Evolutionary conservation across 2,113 vertebrate species (phyloP).

Genomic region (Mungos mungo): DNA sequence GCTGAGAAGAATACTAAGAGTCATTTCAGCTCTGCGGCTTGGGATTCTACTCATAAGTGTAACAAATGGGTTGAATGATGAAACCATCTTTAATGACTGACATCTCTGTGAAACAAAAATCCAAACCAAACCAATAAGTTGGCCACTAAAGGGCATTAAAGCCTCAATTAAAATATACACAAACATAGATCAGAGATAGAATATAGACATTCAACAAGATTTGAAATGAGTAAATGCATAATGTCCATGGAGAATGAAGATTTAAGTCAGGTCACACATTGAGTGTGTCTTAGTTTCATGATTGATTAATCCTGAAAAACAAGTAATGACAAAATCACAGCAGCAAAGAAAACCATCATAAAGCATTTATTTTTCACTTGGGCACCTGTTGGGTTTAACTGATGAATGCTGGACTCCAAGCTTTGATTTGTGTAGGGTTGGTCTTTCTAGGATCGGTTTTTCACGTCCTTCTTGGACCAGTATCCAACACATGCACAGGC

Average conservation of each 20-base stretch:
- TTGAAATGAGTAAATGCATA: neutral
- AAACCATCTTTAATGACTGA: constrained; percentile 31
- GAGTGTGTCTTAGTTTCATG: neutral
- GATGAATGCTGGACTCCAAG: neutral
- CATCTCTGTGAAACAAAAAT: constrained; percentile 4
- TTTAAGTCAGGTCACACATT: neutral
- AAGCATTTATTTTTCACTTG: constrained; percentile 27
- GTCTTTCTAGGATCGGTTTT: neutral
- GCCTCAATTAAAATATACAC: neutral
- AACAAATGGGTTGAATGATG: neutral
- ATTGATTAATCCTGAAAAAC: constrained; percentile 48
- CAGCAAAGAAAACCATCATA: neutral
- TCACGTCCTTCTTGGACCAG: neutral
- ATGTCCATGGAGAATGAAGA: neutral
- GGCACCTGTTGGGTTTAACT: neutral
- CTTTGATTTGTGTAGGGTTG: neutral
- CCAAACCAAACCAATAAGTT: constrained; percentile 4
- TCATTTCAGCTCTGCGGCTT: neutral
- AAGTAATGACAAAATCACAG: constrained; percentile 23
- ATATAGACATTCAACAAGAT: constrained; percentile 32
- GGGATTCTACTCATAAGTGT: neutral
- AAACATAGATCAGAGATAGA: neutral
- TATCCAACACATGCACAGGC: neutral
- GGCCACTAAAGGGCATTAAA: neutral
- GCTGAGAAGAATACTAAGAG: neutral